Evolutionary conservation across 2,888 invertebrate species (phyloP), one percentile per base, ranked within the genome.

Genomic region (Orgyia antiqua): DNA sequence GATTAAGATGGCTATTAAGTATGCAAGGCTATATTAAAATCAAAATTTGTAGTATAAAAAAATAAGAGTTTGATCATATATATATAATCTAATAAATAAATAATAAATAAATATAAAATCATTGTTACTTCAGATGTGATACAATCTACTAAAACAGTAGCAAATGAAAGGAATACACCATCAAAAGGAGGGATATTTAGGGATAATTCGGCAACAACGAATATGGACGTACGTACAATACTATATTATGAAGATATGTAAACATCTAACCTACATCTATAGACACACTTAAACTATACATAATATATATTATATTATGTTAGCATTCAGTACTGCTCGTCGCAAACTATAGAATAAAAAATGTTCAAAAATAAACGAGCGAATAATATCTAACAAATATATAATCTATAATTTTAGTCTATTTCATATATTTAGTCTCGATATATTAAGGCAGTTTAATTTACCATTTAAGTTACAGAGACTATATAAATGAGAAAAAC

Each of bases 321-420:
- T 54, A 64, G 42, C 58, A 45, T 49, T 68, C 68, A 68, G 68
- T 68, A 68, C 68, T 41, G 65, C 69, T 68, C 69, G 68, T 59
- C 53, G 57, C 51, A 49, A 52, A 49, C 24, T 39, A 49, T 39
- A 43, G 36, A 51, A 38, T 42, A 13, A 44, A 38, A 27, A 45
- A 48, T 52, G 48, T 53, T 33, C 32, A 35, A 55, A 58, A 45
- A 58, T 53, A 58, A 62, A 69, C 72, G 67, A 68, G 66, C 68
- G 51, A 58, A 66, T 64, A 42, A 58, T 64, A 51, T 43, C 46
- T 51, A 44, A 31, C 23, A 48, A 38, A 42, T 38, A 41, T 43
- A 51, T 40, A 44, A 41, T 41, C 39, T 51, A 43, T 45, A 13
- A 27, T 33, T 39, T 10, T 17, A 15, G 11, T 23, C 17, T 11